Evolutionary conservation across 2,888 invertebrate species (phyloP).

Genomic region (Andrena marginata): DNA sequence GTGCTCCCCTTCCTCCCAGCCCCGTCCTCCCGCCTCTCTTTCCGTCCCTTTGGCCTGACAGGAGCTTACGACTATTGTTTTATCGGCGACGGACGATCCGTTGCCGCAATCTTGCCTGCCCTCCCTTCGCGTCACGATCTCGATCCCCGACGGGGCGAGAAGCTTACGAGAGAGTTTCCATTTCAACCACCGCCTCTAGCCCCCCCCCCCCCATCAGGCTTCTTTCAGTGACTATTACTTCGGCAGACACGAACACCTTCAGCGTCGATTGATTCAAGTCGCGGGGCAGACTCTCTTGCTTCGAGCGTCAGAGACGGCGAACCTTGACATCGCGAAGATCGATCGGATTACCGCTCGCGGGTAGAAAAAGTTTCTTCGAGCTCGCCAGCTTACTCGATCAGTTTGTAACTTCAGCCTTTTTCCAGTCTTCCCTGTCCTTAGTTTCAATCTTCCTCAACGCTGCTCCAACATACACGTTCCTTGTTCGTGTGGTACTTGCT

Average conservation of each 20-base stretch:
- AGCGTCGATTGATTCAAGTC: slow-evolving; percentile 4
- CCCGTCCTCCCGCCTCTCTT: slow-evolving; percentile 43
- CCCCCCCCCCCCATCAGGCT: neutral
- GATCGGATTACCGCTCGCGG: neutral
- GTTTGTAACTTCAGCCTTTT: neutral
- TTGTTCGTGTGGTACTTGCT: too few species aligned
- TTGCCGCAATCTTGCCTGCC: slow-evolving; percentile 71
- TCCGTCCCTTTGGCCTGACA: slow-evolving; percentile 64
- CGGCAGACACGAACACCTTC: slow-evolving; percentile 1
- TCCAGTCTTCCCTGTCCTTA: too few species aligned
- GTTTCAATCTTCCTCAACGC: too few species aligned
- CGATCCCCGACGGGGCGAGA: slow-evolving; percentile 13
- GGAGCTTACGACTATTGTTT: slow-evolving; percentile 77
- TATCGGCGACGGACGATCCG: slow-evolving; percentile 65
- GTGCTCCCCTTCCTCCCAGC: slow-evolving; percentile 45
- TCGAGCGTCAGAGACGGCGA: neutral
- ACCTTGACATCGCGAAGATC: neutral
- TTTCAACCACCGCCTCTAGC: neutral
- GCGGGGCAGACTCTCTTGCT: neutral
- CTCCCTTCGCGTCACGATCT: slow-evolving; percentile 47
- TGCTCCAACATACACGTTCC: too few species aligned
- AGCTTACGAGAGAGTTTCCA: slow-evolving; percentile 15
- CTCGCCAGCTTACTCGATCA: neutral
- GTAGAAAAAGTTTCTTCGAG: neutral
- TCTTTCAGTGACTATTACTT: neutral